Percentiles rank a stretch among this genome's conserved stretches.
Evolutionary conservation across 2,113 vertebrate genomes (phyloP).

Genomic region (Menidia beryllina): DNA sequence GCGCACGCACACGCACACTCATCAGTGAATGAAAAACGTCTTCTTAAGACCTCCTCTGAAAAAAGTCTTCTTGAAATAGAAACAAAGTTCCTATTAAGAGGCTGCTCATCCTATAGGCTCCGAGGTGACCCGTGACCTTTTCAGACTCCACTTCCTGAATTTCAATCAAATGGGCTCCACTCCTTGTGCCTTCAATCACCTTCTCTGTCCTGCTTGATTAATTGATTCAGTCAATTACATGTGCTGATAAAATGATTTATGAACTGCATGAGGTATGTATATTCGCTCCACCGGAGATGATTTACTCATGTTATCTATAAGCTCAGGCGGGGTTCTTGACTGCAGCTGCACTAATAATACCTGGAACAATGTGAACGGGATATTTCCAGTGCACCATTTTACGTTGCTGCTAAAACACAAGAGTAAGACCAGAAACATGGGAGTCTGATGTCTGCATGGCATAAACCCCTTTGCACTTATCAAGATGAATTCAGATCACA

Average conservation of each 20-base stretch:
- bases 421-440: background rate
- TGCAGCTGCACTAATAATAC: constrained; percentile 3
- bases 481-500: constrained; percentile 56
- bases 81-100: constrained; percentile 17
- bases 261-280: constrained; percentile 29
- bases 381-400: constrained; percentile 5
- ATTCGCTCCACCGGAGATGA: constrained; percentile 10
- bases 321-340: constrained; percentile 2
- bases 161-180: constrained; percentile 49
- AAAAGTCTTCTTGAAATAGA: constrained; percentile 36
- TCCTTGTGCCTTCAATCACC: constrained; percentile 55
- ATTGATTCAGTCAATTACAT: constrained; percentile 63
- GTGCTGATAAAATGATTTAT: constrained; percentile 67
- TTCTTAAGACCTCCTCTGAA: constrained; percentile 23
- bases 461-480: constrained; percentile 15
- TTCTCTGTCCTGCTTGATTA: constrained; percentile 45
- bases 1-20: background rate
- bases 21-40: constrained; percentile 19
- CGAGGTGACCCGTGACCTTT: constrained; percentile 61
- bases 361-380: constrained; percentile 18
- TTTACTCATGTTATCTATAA: constrained; percentile 23
- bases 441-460: constrained; percentile 12
- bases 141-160: constrained; percentile 49
- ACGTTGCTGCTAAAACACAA: background rate
- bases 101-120: constrained; percentile 40